Percentiles rank a stretch among this genome's conserved stretches.
phyloP scores from a whole-genome alignment of 2,888 invertebrate species.

The Maniola hyperantus region DNA sequence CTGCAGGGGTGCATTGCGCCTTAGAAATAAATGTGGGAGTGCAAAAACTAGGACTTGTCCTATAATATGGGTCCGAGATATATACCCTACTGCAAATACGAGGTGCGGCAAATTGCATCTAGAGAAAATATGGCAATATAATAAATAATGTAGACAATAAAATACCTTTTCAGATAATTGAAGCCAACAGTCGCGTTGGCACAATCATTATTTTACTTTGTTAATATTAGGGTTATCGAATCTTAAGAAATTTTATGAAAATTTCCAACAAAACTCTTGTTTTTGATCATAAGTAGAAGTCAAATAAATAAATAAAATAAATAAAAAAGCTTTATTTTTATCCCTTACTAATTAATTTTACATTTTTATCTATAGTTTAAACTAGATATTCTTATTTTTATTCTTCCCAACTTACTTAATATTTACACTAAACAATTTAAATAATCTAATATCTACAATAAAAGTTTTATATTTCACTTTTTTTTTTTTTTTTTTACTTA shows the following conservation, averaged over 20 bases:
- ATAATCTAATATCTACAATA: too few relatives aligned
- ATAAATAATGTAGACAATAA: constrained; percentile 35
- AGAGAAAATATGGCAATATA: constrained; percentile 36
- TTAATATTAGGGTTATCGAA: constrained; percentile 12
- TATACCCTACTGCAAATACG: constrained; percentile 15
- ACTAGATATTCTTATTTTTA: too few relatives aligned
- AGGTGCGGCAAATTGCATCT: constrained; percentile 37
- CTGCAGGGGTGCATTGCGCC: too few relatives aligned
- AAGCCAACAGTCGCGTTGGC: constrained; percentile 15
- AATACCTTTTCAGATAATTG: constrained; percentile 40
- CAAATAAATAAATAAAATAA: too few relatives aligned
- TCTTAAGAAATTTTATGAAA: neutral
- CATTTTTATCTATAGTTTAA: too few relatives aligned
- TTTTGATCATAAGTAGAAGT: neutral
- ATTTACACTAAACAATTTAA: too few relatives aligned
- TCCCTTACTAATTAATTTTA: too few relatives aligned
- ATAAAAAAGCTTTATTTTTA: too few relatives aligned
- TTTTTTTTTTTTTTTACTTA: too few relatives aligned
- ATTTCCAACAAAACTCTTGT: neutral
- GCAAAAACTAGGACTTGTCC: neutral
- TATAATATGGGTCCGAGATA: neutral
- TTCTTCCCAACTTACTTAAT: too few relatives aligned
- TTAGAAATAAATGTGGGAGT: neutral
- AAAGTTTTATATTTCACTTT: too few relatives aligned
- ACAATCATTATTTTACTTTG: constrained; percentile 28